Conservation (phyloP, 2,797 vertebrate genomes). For the Parotocinclus haroldoi region DNA sequence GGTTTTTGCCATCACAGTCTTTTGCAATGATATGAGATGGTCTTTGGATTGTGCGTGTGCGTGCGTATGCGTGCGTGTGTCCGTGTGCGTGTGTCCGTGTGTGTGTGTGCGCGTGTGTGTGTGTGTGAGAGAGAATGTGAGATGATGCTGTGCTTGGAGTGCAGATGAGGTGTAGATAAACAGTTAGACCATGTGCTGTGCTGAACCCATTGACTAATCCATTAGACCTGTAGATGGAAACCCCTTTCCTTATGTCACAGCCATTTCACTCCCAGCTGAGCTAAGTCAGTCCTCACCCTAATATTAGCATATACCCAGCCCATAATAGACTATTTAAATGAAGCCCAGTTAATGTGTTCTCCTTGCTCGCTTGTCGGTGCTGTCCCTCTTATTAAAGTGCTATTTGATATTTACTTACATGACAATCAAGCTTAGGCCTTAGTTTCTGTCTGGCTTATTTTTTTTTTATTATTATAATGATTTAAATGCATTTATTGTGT, state of each 20-base stretch:
- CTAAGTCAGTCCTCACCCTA: conserved; percentile 34
- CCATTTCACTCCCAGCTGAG: conserved; percentile 37
- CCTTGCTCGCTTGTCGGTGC: background rate
- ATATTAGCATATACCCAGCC: conserved; percentile 48
- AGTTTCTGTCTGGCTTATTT: conserved; percentile 23
- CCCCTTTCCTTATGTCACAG: conserved; percentile 49
- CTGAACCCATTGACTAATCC: conserved; percentile 57
- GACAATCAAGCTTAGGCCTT: conserved; percentile 30
- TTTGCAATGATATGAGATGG: too few species aligned
- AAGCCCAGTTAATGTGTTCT: conserved; percentile 5
- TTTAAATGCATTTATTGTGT: conserved; percentile 42
- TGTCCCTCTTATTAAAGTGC: conserved; percentile 15
- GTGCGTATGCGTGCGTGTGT: too few species aligned
- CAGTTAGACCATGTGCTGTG: background rate
- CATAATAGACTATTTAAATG: conserved; percentile 23
- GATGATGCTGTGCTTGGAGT: conserved; percentile 24
- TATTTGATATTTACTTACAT: conserved; percentile 41
- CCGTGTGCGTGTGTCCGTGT: too few species aligned
- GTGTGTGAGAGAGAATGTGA: too few species aligned
- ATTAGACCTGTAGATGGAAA: conserved; percentile 61
- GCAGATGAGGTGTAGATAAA: too few species aligned
- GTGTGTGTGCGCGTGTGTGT: too few species aligned
- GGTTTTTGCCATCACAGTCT: too few species aligned
- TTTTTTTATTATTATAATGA: conserved; percentile 31
- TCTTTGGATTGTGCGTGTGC: too few species aligned